Percentiles rank a stretch among this genome's conserved stretches.
These are phyloP conservation scores for Semotilus atromaculatus DNA, from an alignment of 2,797 vertebrate genomes.

Conservation along the genomic window DNA sequence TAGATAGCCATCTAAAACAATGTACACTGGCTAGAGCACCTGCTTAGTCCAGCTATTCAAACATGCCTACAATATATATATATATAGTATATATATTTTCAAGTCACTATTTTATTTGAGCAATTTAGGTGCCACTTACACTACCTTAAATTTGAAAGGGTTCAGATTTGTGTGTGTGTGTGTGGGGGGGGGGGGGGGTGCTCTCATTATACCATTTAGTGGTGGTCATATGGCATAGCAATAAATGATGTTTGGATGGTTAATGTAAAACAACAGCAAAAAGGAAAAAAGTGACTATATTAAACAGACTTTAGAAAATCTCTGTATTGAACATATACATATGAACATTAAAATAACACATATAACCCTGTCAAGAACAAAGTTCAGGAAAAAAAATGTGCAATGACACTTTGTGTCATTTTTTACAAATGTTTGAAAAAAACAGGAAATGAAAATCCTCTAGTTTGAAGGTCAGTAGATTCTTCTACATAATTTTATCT, in stretches of 20 bases:
- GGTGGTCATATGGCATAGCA: slow-evolving; percentile 21
- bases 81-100: no score
- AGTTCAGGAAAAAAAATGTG: slow-evolving; percentile 3
- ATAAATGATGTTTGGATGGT: not conserved
- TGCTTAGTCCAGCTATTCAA: not conserved
- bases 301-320: slow-evolving; percentile 9
- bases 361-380: not conserved
- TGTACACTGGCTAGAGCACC: not conserved
- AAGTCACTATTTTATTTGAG: not conserved
- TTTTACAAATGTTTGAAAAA: not conserved
- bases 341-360: not conserved
- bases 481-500: not conserved
- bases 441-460: not conserved
- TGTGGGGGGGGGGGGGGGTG: not conserved
- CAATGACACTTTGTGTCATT: no score
- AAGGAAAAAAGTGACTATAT: not conserved
- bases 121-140: not conserved
- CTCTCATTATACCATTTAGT: slow-evolving; percentile 26
- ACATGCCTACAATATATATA: not conserved
- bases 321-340: slow-evolving; percentile 36
- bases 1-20: slow-evolving; percentile 1
- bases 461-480: not conserved
- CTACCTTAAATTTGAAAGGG: not conserved
- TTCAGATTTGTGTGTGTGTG: slow-evolving; percentile 5
- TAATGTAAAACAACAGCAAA: not conserved